Evolutionary conservation across 30 jellyfish, hydroid and myxozoan genomes (phyloP), one percentile per base, ranked within the genome.

Genomic region (Cassiopea xamachana): DNA sequence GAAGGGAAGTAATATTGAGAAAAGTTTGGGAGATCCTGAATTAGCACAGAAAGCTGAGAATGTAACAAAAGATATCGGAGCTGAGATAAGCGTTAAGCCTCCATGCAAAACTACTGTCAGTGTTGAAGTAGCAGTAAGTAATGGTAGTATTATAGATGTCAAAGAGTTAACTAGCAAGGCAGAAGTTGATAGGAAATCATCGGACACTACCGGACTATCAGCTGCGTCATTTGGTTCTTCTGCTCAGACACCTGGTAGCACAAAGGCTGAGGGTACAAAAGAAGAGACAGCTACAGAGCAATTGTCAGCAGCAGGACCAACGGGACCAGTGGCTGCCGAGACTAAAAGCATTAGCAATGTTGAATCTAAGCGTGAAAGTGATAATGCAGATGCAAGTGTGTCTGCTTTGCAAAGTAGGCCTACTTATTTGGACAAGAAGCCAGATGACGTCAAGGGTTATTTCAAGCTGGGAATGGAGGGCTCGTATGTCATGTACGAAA

Each of bases 391-490:
- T 2, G 27, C 15, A 10, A 55, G 64, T 10, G 12, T 55, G 0
- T 10, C 64, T 55, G 10, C 7, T 3, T 10, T 6, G 12, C 10
- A 6, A 55, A 55, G 64, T 55, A 6, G 12, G 64, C 43, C 74
- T 64, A 2, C 43, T 9, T 16, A 2, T 7, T 14, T 27, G 6
- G 74, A 9, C 39, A 64, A 64, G 15, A 82, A 81, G 49, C 61
- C 89, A 12, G 88, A 79, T 27, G 96, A 94, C 10, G 76, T 39
- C 7, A 94, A 91, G 79, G 73, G 95, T 80, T 94, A 86, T 70
- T 96, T 83, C 78, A 92, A 89, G 80, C 94, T 96, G 43, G 99
- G 99, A 5, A 87, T 88, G 97, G 98, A 92, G 55, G 95, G 94
- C 69, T 74, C 94, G 60, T 96, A 82, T 69, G 92, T 87, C 71